Percentiles rank a stretch among this genome's conserved stretches.
Evolutionary conservation across 2,888 invertebrate genomes (phyloP).

Genomic region (Eilema griseolum): DNA sequence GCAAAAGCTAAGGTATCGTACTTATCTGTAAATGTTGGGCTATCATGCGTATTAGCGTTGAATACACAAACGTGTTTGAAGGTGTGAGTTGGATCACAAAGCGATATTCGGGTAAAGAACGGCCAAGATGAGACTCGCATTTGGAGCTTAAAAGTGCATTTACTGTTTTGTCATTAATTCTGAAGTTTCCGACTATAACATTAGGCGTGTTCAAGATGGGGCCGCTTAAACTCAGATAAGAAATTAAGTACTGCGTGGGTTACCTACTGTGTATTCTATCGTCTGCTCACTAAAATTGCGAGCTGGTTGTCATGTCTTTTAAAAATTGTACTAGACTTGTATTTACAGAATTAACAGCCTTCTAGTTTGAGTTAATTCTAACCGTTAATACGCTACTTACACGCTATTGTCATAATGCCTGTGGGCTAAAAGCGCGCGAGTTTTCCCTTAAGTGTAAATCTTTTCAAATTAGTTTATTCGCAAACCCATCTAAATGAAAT

Average conservation of each 20-base stretch:
- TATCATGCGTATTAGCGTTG: conserved; percentile 41
- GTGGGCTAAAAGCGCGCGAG: background rate
- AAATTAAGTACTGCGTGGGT: background rate
- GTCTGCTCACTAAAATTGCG: background rate
- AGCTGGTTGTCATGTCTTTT: background rate
- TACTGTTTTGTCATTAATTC: background rate
- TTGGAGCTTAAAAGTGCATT: background rate
- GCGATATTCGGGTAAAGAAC: background rate
- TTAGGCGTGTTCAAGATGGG: background rate
- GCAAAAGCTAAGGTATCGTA: conserved; percentile 76
- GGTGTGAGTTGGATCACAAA: conserved; percentile 20
- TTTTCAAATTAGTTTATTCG: background rate
- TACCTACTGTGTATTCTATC: background rate
- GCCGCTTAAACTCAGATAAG: background rate
- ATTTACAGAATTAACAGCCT: background rate
- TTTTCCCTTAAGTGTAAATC: background rate
- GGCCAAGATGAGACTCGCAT: background rate
- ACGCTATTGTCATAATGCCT: conserved; percentile 4
- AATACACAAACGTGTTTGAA: conserved; percentile 62
- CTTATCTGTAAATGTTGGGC: conserved; percentile 22
- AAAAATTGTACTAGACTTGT: background rate
- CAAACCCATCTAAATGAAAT: background rate
- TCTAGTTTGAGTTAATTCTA: background rate
- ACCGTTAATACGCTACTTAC: background rate
- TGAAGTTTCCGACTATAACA: background rate